phyloP scores from a whole-genome alignment of 2,113 vertebrate genomes.

The Verasper variegatus region DNA sequence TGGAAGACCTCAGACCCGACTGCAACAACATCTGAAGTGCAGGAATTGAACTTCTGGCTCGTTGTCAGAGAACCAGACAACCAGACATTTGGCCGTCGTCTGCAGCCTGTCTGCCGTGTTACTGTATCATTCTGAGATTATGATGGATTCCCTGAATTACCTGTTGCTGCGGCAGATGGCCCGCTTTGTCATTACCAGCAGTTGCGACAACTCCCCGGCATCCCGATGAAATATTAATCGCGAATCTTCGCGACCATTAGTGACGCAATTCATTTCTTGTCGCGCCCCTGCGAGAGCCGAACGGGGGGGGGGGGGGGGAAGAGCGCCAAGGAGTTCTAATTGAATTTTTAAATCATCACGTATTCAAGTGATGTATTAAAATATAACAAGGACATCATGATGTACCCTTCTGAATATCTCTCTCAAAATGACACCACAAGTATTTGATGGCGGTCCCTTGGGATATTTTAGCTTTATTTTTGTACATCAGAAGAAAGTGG shows the following conservation, averaged over 20 bases:
- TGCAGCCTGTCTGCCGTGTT: slow-evolving; percentile 22
- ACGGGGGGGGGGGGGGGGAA: slow-evolving; percentile 40
- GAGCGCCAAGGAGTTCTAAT: slow-evolving; percentile 38
- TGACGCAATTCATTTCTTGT: slow-evolving; percentile 55
- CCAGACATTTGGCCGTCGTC: slow-evolving; percentile 27
- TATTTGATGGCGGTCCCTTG: too few species aligned
- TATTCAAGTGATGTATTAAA: slow-evolving; percentile 75
- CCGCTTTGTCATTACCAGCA: slow-evolving; percentile 64
- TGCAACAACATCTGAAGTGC: not conserved
- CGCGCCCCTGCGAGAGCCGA: slow-evolving; percentile 3
- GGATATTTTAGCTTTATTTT: too few species aligned
- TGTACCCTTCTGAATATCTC: slow-evolving; percentile 26
- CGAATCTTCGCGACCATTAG: slow-evolving; percentile 52
- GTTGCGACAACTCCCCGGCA: slow-evolving; percentile 51
- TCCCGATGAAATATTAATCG: slow-evolving; percentile 70
- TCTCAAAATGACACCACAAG: too few species aligned
- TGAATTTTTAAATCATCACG: slow-evolving; percentile 67
- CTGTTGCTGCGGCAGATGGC: slow-evolving; percentile 74
- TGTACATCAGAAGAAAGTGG: too few species aligned
- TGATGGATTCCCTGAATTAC: slow-evolving; percentile 66
- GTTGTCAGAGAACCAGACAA: slow-evolving; percentile 19
- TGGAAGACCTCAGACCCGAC: not conserved
- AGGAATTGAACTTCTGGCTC: slow-evolving; percentile 17
- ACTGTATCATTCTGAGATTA: slow-evolving; percentile 40
- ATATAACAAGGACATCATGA: slow-evolving; percentile 59